Evolutionary conservation across 1,140 invertebrate genomes (phyloP).

Genomic region (Kradibia gibbosae): DNA sequence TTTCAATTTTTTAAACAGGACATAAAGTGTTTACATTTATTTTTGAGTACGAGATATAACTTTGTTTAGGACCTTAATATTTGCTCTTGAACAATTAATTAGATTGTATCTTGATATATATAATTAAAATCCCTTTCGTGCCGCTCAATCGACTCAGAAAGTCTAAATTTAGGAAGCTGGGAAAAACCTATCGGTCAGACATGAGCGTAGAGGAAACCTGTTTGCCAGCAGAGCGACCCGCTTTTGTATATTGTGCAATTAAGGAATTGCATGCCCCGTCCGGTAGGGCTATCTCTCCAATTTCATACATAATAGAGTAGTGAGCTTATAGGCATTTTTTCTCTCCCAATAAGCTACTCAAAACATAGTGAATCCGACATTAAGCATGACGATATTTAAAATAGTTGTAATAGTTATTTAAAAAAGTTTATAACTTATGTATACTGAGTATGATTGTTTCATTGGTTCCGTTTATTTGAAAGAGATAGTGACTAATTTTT

Average conservation of each 20-base stretch:
- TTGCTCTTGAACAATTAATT: too few species aligned
- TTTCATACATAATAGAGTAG: neutral
- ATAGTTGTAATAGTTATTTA: neutral
- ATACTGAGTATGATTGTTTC: neutral
- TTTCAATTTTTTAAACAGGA: too few species aligned
- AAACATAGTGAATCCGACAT: neutral
- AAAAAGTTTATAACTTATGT: neutral
- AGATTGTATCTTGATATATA: too few species aligned
- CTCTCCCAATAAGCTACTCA: neutral
- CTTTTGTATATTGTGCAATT: constrained; percentile 25
- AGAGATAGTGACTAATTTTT: neutral
- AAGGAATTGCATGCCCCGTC: neutral
- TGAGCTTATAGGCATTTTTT: neutral
- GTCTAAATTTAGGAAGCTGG: constrained; percentile 21
- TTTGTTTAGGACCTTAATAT: too few species aligned
- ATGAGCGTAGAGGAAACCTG: neutral
- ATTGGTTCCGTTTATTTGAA: neutral
- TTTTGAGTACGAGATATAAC: too few species aligned
- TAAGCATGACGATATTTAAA: neutral
- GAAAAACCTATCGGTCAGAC: constrained; percentile 14
- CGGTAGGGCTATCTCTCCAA: neutral
- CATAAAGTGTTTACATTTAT: too few species aligned
- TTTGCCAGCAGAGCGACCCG: constrained; percentile 16
- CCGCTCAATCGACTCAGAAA: neutral
- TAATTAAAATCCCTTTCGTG: neutral